Base-by-base conservation (phyloP, 2,113 vertebrate species). In the Grantiella picta region DNA sequence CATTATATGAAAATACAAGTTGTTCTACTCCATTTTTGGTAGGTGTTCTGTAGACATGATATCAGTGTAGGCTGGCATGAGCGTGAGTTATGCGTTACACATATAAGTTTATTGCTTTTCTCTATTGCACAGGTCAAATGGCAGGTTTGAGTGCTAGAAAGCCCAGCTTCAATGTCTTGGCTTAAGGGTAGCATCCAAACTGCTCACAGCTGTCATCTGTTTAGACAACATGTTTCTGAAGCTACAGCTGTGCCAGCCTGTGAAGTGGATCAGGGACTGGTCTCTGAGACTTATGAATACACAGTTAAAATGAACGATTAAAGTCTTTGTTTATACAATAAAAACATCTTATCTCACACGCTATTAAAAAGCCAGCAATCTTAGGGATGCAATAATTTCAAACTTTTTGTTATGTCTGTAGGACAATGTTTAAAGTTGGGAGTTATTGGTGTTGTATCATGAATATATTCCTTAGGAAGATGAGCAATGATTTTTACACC, bases 341-440 rank as follows among this genome's bases (percentile, higher is more conserved):
- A 90, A 76, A 79, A 19, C 10, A 11, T 21, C 7, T 38, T 47
- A 59, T 24, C 10, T 45, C 33, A 36, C 5, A 60, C 8, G 13
- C 15, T 76, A 14, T 27, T 82, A 64, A 76, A 52, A 76, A 54
- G 24, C 0, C 0, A 3, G 12, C 24, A 56, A 7, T 7, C 3
- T 49, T 52, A 72, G 15, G 22, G 13, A 33, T 82, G 21, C 7
- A 66, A 15, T 31, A 21, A 59, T 63, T 56, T 73, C 27, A 65
- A 53, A 23, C 7, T 60, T 84, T 40, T 40, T 88, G 24, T 57
- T 31, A 11, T 82, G 33, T 19, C 25, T 35, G 22, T 29, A 71
- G 49, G 44, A 68, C 17, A 40, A 5, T 66, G 3, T 45, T 82
- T 69, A 56, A 69, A 70, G 63, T 1, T 10, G 10, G 19, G 27